Conservation (phyloP, 2,797 vertebrate genomes). For the Novumbra hubbsi region DNA sequence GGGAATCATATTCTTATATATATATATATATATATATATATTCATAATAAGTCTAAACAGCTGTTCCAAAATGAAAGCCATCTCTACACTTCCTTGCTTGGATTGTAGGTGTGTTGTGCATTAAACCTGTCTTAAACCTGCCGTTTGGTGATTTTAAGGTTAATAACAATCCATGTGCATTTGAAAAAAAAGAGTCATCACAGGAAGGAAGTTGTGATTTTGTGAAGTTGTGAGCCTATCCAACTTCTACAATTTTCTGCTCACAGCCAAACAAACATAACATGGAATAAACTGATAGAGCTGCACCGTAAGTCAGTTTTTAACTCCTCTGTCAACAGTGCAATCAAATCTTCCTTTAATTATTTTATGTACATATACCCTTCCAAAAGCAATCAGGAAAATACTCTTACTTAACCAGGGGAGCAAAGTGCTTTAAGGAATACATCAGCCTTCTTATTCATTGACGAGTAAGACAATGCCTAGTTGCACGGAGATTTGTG, state of each 20-base stretch:
- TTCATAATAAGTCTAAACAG: too few relatives aligned
- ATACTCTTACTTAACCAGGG: conserved; percentile 4
- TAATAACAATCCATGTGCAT: not conserved
- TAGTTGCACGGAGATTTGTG: not conserved
- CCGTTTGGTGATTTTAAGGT: not conserved
- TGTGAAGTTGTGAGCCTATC: conserved; percentile 55
- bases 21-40: too few relatives aligned
- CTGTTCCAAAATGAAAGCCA: too few relatives aligned
- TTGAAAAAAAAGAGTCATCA: conserved; percentile 12
- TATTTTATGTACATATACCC: conserved; percentile 16
- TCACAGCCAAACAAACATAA: conserved; percentile 35
- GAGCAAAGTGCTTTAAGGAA: conserved; percentile 7
- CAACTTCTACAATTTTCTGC: conserved; percentile 40
- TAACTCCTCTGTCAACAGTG: conserved; percentile 41
- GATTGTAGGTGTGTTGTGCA: too few relatives aligned
- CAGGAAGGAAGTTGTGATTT: conserved; percentile 53
- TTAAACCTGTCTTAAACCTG: not conserved
- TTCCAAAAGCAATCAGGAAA: not conserved
- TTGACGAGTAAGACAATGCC: not conserved
- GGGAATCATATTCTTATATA: too few relatives aligned
- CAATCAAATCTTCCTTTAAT: conserved; percentile 39
- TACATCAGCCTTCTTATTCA: not conserved
- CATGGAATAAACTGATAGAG: conserved; percentile 16
- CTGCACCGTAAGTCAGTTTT: conserved; percentile 42
- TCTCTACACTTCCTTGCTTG: too few relatives aligned